Base-by-base conservation (phyloP, 2,888 invertebrate species). In the Pollenia griseotomentosa region DNA sequence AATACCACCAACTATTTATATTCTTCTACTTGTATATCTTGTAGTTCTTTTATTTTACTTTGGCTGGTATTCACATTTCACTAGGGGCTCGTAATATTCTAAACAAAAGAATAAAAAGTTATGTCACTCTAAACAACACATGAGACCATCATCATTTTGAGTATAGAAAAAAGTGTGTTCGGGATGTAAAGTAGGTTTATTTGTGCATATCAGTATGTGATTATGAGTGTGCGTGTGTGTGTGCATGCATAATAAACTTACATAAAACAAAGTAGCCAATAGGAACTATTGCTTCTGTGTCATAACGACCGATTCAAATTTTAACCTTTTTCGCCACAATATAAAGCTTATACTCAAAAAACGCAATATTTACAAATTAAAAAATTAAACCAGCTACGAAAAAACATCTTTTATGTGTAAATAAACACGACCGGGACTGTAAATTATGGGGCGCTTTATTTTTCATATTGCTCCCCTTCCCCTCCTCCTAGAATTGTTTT, bases 21-120 rank as follows among this genome's bases (percentile, higher is more conserved):
- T 61, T 55, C n/a, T 63, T 57, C 19, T 46, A 19, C 42, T 33
- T 77, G 51, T 73, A 40, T 42, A 51, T 84, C 19, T 55, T 65
- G n/a, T 79, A 61, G 75, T 78, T 78, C 10, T 81, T 79, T 74
- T 74, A 63, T 63, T 63, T 71, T 55, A 55, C 61, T 48, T 59
- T 51, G 19, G 55, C 7, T 59, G 14, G 33, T 77, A 61, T 51
- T 23, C 70, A 51, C 75, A 65, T 55, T 68, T 59, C 85, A 79
- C 88, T 77, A 48, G 85, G 78, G 78, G 77, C 84, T 84, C 87
- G 71, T 85, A 87, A 90, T 91, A 89, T 89, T 92, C 92, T 92
- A 92, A 92, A 90, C 92, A 91, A 90, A 90, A 89, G 90, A 90
- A 91, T 92, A 92, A 91, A 92, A 92, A 90, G 88, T 92, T 92